Percentiles rank a stretch among this genome's conserved stretches.
Evolutionary conservation across 2,888 invertebrate genomes (phyloP).

Genomic region (Sicus ferrugineus): DNA sequence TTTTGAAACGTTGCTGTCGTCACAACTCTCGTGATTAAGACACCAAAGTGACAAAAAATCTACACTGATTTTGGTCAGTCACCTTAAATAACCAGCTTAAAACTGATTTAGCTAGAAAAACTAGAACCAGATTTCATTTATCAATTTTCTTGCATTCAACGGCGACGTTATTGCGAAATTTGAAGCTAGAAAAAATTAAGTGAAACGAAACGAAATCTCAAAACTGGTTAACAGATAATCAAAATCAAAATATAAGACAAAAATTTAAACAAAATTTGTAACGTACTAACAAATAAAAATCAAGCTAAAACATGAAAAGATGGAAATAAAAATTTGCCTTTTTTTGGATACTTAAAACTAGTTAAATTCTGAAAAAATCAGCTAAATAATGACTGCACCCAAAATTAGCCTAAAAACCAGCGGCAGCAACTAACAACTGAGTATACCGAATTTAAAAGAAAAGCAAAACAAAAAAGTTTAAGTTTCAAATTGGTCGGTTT

Average conservation of each 20-base stretch:
- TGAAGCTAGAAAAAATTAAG: slow-evolving; percentile 19
- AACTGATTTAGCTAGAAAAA: neutral
- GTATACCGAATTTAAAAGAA: slow-evolving; percentile 7
- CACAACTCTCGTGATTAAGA: too few relatives aligned
- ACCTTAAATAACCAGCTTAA: neutral
- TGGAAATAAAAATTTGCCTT: too few relatives aligned
- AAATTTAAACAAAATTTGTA: slow-evolving; percentile 19
- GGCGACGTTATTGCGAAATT: neutral
- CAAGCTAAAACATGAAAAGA: too few relatives aligned
- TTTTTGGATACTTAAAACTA: too few relatives aligned
- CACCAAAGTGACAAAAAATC: neutral
- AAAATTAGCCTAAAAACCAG: slow-evolving; percentile 30
- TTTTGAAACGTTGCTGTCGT: too few relatives aligned
- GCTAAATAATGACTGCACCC: slow-evolving; percentile 10
- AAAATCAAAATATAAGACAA: slow-evolving; percentile 10
- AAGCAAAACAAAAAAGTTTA: slow-evolving; percentile 35
- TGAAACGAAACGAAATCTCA: too few relatives aligned
- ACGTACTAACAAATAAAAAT: too few relatives aligned
- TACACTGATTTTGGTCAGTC: neutral
- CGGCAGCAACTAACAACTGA: slow-evolving; percentile 19
- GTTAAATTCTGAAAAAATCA: too few relatives aligned
- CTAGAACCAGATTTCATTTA: neutral
- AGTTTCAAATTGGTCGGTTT: neutral
- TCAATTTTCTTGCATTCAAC: neutral
- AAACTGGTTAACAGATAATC: slow-evolving; percentile 32